Evolutionary conservation across 92 coral and sea anemone species (phyloP), one percentile per base, ranked within the genome.

Genomic region (Epizoanthus fatuus): DNA sequence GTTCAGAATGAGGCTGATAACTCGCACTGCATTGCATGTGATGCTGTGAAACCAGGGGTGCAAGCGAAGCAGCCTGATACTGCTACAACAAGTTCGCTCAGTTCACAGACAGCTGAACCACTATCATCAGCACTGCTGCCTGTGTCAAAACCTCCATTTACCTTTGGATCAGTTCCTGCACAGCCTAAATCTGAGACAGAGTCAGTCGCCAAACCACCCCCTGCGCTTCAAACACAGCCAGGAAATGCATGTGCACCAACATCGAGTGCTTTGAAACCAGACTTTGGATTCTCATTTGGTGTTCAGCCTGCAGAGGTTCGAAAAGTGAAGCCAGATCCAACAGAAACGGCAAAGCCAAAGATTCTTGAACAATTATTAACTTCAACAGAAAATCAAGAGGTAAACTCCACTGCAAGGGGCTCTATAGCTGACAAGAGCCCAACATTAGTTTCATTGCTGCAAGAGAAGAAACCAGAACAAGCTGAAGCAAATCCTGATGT

Each of bases 1-100:
- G 78, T 90, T 49, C 79, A 66, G 55, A 95, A 94, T 78, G 40
- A 66, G 7, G 69, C 79, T 7, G 75, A 56, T 6, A 81, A 52
- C 15, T 47, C 60, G 4, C 1, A 57, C 3, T 95, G 98, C 49
- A 77, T 42, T 7, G 98, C 98, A 35, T 94, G 98, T 74, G 54
- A 51, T 51, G 19, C 90, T 9, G 49, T n/a, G n/a, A 91, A 81
- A 59, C 69, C 90, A 15, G 87, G 78, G 9, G 52, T 3, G 16
- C 17, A 10, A 38, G 67, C 62, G 32, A 72, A 10, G 29, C 54
- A 57, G 69, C 63, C 79, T 54, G n/a, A 32, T 14, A 40, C 25
- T 14, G 17, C 14, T 49, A 54, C 11, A 20, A 16, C 60, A 66
- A 37, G 47, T 53, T 42, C 78, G 49, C 38, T 40, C 42, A 22